Conservation (phyloP, 2,797 vertebrate species). For the Mormyrops attenuatus region DNA sequence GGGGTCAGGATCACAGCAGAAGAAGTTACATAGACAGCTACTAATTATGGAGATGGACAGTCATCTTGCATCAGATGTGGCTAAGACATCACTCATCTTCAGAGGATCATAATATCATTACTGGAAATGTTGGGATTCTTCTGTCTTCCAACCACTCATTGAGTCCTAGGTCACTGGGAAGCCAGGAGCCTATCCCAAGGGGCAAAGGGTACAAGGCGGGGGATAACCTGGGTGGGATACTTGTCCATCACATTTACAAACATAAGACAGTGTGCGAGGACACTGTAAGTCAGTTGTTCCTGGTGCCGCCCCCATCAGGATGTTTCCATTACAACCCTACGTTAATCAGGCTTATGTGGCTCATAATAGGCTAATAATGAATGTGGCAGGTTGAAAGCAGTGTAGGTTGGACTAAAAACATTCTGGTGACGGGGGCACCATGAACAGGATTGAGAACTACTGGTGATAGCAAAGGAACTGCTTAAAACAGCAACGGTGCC, state of each 20-base stretch:
- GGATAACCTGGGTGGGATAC: background rate
- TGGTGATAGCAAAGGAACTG: background rate
- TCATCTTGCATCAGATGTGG: background rate
- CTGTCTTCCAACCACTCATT: background rate
- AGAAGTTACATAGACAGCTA: background rate
- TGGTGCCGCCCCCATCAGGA: background rate
- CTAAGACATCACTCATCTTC: background rate
- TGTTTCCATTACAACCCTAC: background rate
- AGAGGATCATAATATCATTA: background rate
- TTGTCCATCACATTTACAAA: background rate
- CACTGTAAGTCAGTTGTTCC: background rate
- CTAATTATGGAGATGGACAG: constrained; percentile 20
- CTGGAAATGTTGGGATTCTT: background rate
- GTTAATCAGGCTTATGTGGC: background rate
- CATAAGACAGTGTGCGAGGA: background rate
- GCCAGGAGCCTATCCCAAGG: background rate
- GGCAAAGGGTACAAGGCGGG: background rate
- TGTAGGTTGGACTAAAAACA: background rate
- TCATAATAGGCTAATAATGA: background rate
- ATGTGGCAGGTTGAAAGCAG: background rate
- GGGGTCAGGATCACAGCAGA: background rate
- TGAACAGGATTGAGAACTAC: background rate
- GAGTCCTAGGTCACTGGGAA: background rate
- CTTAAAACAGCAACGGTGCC: background rate
- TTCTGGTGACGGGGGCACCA: background rate